phyloP scores from a whole-genome alignment of 2,888 invertebrate species.

The Melanostoma scalare region DNA sequence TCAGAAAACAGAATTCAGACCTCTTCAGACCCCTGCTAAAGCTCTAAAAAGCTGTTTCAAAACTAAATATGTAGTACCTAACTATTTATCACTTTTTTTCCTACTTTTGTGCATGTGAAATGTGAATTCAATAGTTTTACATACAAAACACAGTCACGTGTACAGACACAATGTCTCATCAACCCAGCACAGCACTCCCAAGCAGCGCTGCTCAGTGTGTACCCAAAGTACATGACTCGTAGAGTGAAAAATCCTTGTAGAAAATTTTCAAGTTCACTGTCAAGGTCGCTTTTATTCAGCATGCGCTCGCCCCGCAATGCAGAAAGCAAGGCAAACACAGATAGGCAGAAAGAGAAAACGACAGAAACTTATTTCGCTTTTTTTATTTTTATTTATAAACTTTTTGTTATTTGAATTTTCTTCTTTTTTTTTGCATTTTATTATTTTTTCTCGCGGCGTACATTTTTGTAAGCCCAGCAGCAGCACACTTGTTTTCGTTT shows the following conservation, averaged over 20 bases:
- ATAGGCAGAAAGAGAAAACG: slow-evolving; percentile 39
- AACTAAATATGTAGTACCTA: too few relatives aligned
- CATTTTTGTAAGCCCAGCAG: slow-evolving; percentile 37
- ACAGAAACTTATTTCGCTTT: slow-evolving; percentile 39
- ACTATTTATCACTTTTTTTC: neutral
- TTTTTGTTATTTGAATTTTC: slow-evolving; percentile 34
- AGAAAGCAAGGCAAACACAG: slow-evolving; percentile 82
- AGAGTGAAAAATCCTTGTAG: slow-evolving; percentile 78
- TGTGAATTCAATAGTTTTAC: slow-evolving; percentile 33
- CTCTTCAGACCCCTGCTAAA: slow-evolving; percentile 27
- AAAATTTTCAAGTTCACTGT: slow-evolving; percentile 89
- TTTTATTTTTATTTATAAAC: slow-evolving; percentile 22
- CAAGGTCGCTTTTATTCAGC: slow-evolving; percentile 89
- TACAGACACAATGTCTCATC: slow-evolving; percentile 68
- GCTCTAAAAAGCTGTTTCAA: slow-evolving; percentile 30
- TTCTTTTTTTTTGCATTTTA: slow-evolving; percentile 51
- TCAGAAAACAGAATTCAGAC: too few relatives aligned
- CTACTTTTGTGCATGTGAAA: neutral
- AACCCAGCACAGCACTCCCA: neutral
- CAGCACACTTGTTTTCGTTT: slow-evolving; percentile 62
- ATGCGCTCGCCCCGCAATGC: slow-evolving; percentile 87
- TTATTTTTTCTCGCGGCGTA: slow-evolving; percentile 41
- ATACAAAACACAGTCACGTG: slow-evolving; percentile 63
- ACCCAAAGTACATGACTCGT: slow-evolving; percentile 58
- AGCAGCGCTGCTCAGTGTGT: slow-evolving; percentile 29